Base-by-base conservation (phyloP, 1,140 invertebrate species). In the Littorina saxatilis region DNA sequence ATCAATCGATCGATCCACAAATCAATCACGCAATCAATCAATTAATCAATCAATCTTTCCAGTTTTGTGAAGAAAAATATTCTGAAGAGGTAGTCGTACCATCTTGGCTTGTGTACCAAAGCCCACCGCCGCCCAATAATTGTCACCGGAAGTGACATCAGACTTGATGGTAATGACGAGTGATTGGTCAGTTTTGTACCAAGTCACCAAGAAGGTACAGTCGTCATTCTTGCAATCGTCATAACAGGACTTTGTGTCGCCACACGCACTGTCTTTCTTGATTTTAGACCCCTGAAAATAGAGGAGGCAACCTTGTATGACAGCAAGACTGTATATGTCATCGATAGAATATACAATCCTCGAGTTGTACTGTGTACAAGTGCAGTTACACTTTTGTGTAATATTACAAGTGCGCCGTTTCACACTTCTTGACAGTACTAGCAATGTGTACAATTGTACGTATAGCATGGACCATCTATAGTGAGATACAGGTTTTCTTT, bases 161-260 rank as follows among this genome's bases (percentile, higher is more conserved):
- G 70, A 73, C 40, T 32, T 50, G 23, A 73, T 9, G 43, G 70
- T 23, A n/a, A 73, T 50, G n/a, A 73, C n/a, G 23, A 73, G 70
- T 13, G 43, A 73, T 73, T 73, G 70, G 70, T 50, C 39, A 4
- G 5, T n/a, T 50, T 47, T 52, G 70, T 73, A 73, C 70, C 70
- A 73, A 23, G 70, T 73, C 40, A 35, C 43, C 39, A 73, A n/a
- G 70, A 73, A 73, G 70, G 4, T 52, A 43, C 70, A 73, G 70
- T 2, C 40, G 40, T 47, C 27, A 27, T 50, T 29, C 20, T 47
- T 27, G n/a, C 70, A 73, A 0, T 50, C 23, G 70, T 43, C 70
- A 50, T 73, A 73, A 39, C 70, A 73, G 39, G 70, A 39, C 27
- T 29, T 73, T 4, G 39, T 73, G 29, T 73, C 3, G 43, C 70